Evolutionary conservation across 1,140 invertebrate genomes (phyloP), one percentile per base, ranked within the genome.

Genomic region (Drosophila nigrodunni): DNA sequence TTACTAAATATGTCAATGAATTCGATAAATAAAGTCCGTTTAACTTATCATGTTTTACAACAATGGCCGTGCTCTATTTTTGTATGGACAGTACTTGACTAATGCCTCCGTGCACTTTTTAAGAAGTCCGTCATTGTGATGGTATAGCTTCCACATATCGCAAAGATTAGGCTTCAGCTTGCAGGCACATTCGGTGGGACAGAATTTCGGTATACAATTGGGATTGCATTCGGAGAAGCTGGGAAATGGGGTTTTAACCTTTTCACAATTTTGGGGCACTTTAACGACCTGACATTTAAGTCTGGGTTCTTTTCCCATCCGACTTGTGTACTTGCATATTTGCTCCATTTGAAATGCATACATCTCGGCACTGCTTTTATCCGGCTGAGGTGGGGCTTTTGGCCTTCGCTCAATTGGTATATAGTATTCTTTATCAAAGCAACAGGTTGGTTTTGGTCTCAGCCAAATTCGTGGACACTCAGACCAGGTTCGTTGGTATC

Each of bases 401-500:
- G 3, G 9, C 3, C 82, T 75, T 0, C 82, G 73, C 10, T 57
- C 7, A 4, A 11, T 21, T 0, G 68, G 60, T 11, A 39, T 25
- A 46, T 39, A 35, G 1, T 3, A 2, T 13, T 78, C 83, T 8
- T 25, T 44, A 4, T 79, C 54, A 10, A 44, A 52, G 15, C 82
- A 87, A 46, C 82, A 87, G n/a, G 2, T 34, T 43, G 47, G 18
- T 25, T 61, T 68, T 0, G 76, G 79, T 3, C 58, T 47, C 13
- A 82, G 13, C 62, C 58, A 77, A 18, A 80, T 70, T 0, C 66
- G 13, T 3, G 82, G 83, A 30, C 82, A 87, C 11, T 88, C 83
- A 9, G 79, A 7, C 82, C 82, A 87, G 1, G 82, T 87, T 41
- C 83, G 79, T 34, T 87, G 82, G 21, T 55, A 88, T 0, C 47